Conservation (phyloP, 2,113 vertebrate genomes). For the Anguilla rostrata region DNA sequence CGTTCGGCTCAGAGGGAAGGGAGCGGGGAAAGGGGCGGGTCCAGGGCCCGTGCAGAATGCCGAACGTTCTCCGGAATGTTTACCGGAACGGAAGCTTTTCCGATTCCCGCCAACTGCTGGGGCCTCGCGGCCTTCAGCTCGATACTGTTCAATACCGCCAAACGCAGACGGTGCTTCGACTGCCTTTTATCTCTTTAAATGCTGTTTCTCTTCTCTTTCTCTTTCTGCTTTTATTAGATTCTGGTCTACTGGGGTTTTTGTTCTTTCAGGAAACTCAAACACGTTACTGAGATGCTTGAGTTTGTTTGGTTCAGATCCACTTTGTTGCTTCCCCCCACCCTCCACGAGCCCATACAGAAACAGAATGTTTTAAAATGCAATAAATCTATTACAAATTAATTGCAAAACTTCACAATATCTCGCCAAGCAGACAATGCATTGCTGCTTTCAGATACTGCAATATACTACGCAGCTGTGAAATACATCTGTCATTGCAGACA, state of each 20-base stretch:
- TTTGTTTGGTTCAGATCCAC: neutral
- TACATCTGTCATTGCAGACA: no score
- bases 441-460: no score
- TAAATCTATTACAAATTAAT: no score
- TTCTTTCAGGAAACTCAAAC: neutral
- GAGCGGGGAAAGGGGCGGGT: slow-evolving; percentile 33
- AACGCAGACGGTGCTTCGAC: neutral
- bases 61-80: slow-evolving; percentile 48
- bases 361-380: no score
- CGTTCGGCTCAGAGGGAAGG: slow-evolving; percentile 50
- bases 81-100: slow-evolving; percentile 52
- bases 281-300: neutral
- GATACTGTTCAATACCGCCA: neutral
- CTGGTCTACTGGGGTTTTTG: neutral
- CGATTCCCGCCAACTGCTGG: slow-evolving; percentile 12
- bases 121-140: neutral
- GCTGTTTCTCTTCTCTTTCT: neutral
- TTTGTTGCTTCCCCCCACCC: neutral
- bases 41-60: slow-evolving; percentile 36
- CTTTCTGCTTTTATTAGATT: slow-evolving; percentile 16
- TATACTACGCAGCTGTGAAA: no score
- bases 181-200: slow-evolving; percentile 18
- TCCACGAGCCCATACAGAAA: no score
- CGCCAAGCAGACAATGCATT: no score
- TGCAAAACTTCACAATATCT: no score